Evolutionary conservation across 1,140 invertebrate genomes (phyloP), one percentile per base, ranked within the genome.

Genomic region (Cepaea nemoralis): DNA sequence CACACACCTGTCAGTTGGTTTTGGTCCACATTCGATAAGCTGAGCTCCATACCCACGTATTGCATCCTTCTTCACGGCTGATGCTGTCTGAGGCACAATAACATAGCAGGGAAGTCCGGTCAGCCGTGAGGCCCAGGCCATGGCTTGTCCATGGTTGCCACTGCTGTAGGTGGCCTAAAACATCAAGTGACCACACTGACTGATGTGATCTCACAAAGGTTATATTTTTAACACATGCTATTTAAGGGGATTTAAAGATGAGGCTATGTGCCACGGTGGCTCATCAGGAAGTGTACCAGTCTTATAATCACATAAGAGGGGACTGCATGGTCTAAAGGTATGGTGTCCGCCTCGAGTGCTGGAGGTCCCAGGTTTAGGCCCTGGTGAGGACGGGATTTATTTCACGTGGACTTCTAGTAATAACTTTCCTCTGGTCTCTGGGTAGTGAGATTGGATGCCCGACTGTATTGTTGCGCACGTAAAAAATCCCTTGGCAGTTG

Each of bases 111-210:
- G 87, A 1, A 92, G 35, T 16, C 86, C 85, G 33, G 85, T 84
- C 42, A 85, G 80, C 42, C 85, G 84, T 42, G 91, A 86, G 27
- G 90, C 91, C 88, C 91, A 92, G 0, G 92, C 91, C 63, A 92
- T 78, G 0, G 90, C 92, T 74, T 92, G 91, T 14, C 92, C 92
- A 89, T 93, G 92, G 81, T 93, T 93, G 40, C 92, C 92, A 84
- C 91, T 92, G 78, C 91, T 92, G 84, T 93, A 91, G 3, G 92
- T 93, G 0, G 92, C 89, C 88, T 91, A 74, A 83, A 59, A 77
- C 63, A 77, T 6, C 37, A 55, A 55, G n/a, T n/a, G n/a, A n/a
- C n/a, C n/a, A n/a, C n/a, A n/a, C n/a, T n/a, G n/a, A n/a, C n/a
- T n/a, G n/a, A n/a, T n/a, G n/a, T n/a, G n/a, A n/a, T n/a, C n/a